Percentiles rank a stretch among this genome's conserved stretches.
phyloP scores from a whole-genome alignment of 1,140 invertebrate species.

The Apocrypta bakeri region DNA sequence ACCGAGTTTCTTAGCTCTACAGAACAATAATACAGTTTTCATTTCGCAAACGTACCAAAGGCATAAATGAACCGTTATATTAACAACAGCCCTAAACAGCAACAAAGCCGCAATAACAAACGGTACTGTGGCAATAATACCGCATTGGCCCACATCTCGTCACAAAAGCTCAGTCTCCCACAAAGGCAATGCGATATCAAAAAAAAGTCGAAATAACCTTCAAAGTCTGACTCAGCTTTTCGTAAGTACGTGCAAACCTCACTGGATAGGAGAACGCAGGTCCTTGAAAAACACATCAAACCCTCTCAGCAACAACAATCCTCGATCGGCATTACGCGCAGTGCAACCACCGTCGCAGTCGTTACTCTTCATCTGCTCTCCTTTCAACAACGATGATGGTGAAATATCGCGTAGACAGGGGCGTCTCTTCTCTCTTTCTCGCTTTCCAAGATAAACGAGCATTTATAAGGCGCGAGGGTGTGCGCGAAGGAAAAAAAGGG shows the following conservation, averaged over 20 bases:
- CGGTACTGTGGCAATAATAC: neutral
- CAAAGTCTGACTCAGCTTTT: neutral
- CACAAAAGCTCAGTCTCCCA: neutral
- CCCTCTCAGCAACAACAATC: neutral
- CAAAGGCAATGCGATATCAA: neutral
- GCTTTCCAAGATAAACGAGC: slow-evolving; percentile 42
- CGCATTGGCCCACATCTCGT: neutral
- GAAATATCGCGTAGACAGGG: slow-evolving; percentile 59
- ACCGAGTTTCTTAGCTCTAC: no score
- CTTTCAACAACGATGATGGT: slow-evolving; percentile 66
- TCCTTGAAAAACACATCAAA: neutral
- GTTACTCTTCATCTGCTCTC: slow-evolving; percentile 66
- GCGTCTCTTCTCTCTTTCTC: neutral
- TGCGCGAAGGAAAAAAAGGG: neutral
- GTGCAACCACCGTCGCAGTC: slow-evolving; percentile 35
- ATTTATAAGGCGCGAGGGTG: slow-evolving; percentile 15
- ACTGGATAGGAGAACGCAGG: no score
- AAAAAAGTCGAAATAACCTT: neutral
- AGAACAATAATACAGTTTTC: neutral
- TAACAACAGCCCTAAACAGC: neutral
- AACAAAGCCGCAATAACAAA: neutral
- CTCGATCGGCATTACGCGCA: neutral
- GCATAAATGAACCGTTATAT: no score
- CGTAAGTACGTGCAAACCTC: no score
- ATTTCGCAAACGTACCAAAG: neutral